These are phyloP conservation scores for Anolis sagrei DNA, from an alignment of 2,113 vertebrate genomes.

Conservation along the genomic window DNA sequence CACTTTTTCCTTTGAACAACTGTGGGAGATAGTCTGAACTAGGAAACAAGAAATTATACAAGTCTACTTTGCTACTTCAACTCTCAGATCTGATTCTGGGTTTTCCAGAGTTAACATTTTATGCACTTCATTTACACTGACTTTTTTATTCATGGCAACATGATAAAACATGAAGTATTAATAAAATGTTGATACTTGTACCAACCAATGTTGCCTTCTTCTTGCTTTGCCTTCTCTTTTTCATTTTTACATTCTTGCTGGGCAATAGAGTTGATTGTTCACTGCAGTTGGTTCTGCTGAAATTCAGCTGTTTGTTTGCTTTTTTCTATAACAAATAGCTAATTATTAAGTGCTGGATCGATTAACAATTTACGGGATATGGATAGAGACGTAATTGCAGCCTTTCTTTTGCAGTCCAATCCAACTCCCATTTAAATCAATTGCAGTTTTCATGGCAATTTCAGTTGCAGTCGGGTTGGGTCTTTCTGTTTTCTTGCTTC, in stretches of 20 bases:
- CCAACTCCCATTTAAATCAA: constrained; percentile 26
- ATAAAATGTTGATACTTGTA: background rate
- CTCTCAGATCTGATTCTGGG: background rate
- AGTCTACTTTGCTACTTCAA: background rate
- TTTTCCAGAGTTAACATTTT: background rate
- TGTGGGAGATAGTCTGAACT: background rate
- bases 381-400: constrained; percentile 44
- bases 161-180: background rate
- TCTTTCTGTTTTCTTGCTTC: constrained; percentile 9
- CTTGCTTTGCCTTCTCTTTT: background rate
- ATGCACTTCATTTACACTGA: background rate
- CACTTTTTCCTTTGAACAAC: background rate
- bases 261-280: constrained; percentile 7
- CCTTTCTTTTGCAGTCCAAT: constrained; percentile 39
- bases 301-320: background rate
- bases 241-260: background rate
- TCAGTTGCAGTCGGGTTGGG: constrained; percentile 3
- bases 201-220: background rate
- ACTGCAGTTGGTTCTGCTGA: constrained; percentile 24
- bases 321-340: constrained; percentile 28
- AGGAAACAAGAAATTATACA: no score
- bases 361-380: constrained; percentile 43
- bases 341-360: constrained; percentile 42
- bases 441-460: constrained; percentile 34
- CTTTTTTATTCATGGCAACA: constrained; percentile 13